Conservation (phyloP, 1,140 invertebrate genomes). For the Brachionus sp. region DNA sequence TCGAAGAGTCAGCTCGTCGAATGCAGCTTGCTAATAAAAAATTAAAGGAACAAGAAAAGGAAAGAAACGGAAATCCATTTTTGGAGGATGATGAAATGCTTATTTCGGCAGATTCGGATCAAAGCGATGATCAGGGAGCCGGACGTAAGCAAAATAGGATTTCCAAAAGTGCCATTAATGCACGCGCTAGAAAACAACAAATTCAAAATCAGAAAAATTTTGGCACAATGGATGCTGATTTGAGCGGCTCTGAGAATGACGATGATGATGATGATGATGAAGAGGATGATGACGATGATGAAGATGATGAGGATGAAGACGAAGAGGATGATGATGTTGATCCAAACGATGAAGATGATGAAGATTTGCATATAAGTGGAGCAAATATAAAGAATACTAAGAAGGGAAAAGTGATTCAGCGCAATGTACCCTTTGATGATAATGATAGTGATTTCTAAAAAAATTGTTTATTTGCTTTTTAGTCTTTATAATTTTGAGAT, state of each 20-base stretch:
- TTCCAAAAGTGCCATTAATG: constrained; percentile 10
- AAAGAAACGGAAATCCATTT: constrained; percentile 43
- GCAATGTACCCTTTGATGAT: background rate
- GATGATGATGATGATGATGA: constrained; percentile 45
- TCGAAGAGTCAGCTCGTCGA: constrained; percentile 61
- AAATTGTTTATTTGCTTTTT: background rate
- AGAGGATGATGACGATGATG: constrained; percentile 43
- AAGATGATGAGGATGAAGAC: constrained; percentile 44
- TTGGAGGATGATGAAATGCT: constrained; percentile 44
- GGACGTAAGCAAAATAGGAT: background rate
- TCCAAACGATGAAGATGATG: constrained; percentile 26
- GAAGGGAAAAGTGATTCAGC: background rate
- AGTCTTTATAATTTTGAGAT: background rate
- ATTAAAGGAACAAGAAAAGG: constrained; percentile 44
- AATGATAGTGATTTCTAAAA: constrained; percentile 34
- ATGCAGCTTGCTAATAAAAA: constrained; percentile 44
- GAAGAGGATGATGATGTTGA: constrained; percentile 36
- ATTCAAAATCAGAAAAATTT: constrained; percentile 37
- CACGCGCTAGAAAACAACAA: background rate
- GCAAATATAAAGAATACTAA: background rate
- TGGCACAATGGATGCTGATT: constrained; percentile 4
- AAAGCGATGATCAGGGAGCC: constrained; percentile 17
- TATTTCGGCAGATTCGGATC: constrained; percentile 30
- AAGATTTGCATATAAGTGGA: constrained; percentile 3
- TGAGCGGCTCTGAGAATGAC: constrained; percentile 13